phyloP scores from a whole-genome alignment of 2,888 invertebrate genomes.

The Mycogona germanica region DNA sequence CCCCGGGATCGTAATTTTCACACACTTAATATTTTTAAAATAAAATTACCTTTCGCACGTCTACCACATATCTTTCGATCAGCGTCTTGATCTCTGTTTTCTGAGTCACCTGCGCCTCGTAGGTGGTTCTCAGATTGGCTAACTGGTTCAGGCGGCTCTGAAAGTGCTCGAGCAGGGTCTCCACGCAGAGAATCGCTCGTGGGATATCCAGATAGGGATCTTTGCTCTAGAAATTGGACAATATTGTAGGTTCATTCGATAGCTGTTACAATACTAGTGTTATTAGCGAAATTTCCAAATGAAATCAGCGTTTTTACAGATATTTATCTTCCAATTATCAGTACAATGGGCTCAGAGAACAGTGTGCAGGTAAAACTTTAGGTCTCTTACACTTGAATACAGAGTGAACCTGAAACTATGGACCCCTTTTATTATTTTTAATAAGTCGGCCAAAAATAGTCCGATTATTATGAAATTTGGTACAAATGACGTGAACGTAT shows the following conservation, averaged over 20 bases:
- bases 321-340: neutral
- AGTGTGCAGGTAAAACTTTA: too few relatives aligned
- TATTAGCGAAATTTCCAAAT: neutral
- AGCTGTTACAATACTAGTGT: neutral
- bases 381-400: too few relatives aligned
- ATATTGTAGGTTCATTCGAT: too few relatives aligned
- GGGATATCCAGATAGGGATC: conserved; percentile 56
- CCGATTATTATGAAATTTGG: too few relatives aligned
- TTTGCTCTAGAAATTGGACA: conserved; percentile 43
- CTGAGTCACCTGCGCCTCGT: conserved; percentile 49
- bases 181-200: conserved; percentile 51
- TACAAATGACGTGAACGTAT: too few relatives aligned
- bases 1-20: too few relatives aligned
- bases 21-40: conserved; percentile 12
- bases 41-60: conserved; percentile 54
- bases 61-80: conserved; percentile 44
- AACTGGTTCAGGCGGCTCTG: conserved; percentile 50
- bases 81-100: conserved; percentile 39
- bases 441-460: too few relatives aligned
- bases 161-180: conserved; percentile 53
- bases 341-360: too few relatives aligned
- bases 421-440: too few relatives aligned
- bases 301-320: too few relatives aligned
- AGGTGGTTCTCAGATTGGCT: conserved; percentile 55
- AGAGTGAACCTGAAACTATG: too few relatives aligned